phyloP scores from a whole-genome alignment of 2,113 vertebrate species.

The Turdus rufiventris region DNA sequence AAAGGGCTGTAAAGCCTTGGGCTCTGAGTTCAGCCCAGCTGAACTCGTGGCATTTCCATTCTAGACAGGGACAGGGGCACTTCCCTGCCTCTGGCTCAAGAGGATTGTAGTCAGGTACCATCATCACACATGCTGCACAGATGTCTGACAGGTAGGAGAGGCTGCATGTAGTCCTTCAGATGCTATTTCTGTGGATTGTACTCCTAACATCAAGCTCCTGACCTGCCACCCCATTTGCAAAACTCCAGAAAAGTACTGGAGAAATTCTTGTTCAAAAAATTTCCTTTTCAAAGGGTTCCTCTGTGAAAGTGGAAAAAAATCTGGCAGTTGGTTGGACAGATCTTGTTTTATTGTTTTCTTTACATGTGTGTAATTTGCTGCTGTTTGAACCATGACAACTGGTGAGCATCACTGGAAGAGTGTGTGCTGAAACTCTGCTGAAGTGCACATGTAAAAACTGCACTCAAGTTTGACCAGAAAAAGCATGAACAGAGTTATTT shows the following conservation, averaged over 20 bases:
- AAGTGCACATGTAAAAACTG: background rate
- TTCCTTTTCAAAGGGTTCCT: background rate
- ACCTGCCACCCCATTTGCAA: background rate
- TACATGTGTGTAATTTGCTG: background rate
- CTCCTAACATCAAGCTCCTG: background rate
- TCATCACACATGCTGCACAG: accelerated
- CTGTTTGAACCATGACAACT: background rate
- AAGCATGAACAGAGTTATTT: background rate
- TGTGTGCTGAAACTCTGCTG: background rate
- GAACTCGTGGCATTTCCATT: accelerated
- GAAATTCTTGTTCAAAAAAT: background rate
- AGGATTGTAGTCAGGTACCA: accelerated
- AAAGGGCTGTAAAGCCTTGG: background rate
- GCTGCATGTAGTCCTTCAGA: accelerated
- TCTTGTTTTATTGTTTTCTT: background rate
- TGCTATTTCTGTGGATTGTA: background rate
- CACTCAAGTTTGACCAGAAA: background rate
- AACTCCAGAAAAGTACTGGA: background rate
- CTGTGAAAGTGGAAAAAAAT: background rate
- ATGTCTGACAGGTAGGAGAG: background rate
- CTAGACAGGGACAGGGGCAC: background rate
- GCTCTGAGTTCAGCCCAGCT: background rate
- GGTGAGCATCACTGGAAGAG: background rate
- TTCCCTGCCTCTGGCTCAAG: background rate
- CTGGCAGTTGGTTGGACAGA: background rate